Conservation (phyloP, 64 coral and sea anemone genomes). For the Anthopleura sola region DNA sequence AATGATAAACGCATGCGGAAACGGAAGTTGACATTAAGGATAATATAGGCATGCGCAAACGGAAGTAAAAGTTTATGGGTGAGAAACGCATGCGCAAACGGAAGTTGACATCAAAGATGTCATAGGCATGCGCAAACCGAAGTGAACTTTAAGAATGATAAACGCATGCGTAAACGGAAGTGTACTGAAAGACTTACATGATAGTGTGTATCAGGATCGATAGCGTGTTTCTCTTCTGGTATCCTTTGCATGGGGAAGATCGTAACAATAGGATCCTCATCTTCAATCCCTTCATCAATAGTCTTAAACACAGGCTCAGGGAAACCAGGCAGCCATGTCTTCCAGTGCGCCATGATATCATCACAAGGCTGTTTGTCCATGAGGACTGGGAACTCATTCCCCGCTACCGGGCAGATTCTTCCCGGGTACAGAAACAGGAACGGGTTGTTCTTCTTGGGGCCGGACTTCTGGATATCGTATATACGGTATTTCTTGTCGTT, state of each 20-base stretch:
- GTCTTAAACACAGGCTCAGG: slow-evolving; percentile 48
- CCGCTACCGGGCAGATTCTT: slow-evolving; percentile 57
- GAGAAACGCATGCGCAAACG: too few relatives aligned
- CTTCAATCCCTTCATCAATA: slow-evolving; percentile 30
- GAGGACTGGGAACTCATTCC: slow-evolving; percentile 61
- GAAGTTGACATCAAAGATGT: too few relatives aligned
- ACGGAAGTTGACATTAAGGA: too few relatives aligned
- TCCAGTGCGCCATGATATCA: slow-evolving; percentile 52
- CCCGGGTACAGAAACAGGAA: slow-evolving; percentile 59
- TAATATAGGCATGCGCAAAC: too few relatives aligned
- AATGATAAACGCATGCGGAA: too few relatives aligned
- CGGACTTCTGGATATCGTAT: slow-evolving; percentile 45
- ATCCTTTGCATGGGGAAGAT: slow-evolving; percentile 52
- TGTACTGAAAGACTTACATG: background rate
- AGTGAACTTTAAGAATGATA: too few relatives aligned
- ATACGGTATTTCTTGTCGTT: slow-evolving; percentile 66
- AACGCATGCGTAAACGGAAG: background rate
- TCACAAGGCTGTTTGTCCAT: slow-evolving; percentile 53
- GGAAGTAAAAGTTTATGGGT: too few relatives aligned
- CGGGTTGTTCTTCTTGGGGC: slow-evolving; percentile 42
- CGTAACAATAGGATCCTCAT: slow-evolving; percentile 54
- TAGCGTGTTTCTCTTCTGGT: slow-evolving; percentile 51
- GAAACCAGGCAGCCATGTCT: slow-evolving; percentile 57
- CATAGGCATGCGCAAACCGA: too few relatives aligned
- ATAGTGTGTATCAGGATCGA: slow-evolving; percentile 48